Evolutionary conservation across 1,140 invertebrate species (phyloP).

Genomic region (Drosophila lacteicornis): DNA sequence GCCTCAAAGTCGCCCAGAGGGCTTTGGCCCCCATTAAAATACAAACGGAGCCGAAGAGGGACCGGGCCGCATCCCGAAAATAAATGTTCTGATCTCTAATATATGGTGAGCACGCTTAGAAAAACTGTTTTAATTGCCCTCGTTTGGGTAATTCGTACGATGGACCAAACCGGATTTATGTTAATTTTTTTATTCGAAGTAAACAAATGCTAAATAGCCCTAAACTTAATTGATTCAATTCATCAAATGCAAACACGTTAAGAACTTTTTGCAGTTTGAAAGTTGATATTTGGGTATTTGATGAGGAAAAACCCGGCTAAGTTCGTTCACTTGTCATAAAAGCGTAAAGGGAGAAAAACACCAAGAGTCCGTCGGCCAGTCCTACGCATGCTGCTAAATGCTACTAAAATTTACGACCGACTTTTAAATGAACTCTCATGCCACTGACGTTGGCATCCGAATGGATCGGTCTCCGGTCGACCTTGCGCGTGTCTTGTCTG

Average conservation of each 20-base stretch:
- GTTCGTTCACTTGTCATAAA: conserved; percentile 57
- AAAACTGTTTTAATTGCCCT: conserved; percentile 48
- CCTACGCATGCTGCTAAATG: conserved; percentile 50
- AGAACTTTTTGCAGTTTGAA: conserved; percentile 55
- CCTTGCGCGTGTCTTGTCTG: conserved; percentile 47
- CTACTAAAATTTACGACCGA: conserved; percentile 65
- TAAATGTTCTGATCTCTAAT: conserved; percentile 54
- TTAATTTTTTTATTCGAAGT: conserved; percentile 34
- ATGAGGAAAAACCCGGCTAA: conserved; percentile 61
- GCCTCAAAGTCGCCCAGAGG: conserved; percentile 36
- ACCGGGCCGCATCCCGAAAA: conserved; percentile 35
- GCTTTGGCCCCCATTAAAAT: conserved; percentile 63
- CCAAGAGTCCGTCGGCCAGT: conserved; percentile 21
- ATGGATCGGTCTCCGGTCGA: conserved; percentile 32
- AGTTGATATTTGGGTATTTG: conserved; percentile 74
- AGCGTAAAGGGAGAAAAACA: conserved; percentile 46
- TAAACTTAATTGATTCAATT: conserved; percentile 67
- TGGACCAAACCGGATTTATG: conserved; percentile 53
- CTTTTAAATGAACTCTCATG: conserved; percentile 32
- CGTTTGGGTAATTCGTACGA: conserved; percentile 47
- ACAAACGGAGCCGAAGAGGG: conserved; percentile 11
- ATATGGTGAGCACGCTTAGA: conserved; percentile 48
- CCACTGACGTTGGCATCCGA: conserved; percentile 23
- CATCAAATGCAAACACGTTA: conserved; percentile 55
- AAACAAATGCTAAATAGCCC: conserved; percentile 73